Evolutionary conservation across 2,888 invertebrate genomes (phyloP).

Genomic region (Tenthredo mesomela): DNA sequence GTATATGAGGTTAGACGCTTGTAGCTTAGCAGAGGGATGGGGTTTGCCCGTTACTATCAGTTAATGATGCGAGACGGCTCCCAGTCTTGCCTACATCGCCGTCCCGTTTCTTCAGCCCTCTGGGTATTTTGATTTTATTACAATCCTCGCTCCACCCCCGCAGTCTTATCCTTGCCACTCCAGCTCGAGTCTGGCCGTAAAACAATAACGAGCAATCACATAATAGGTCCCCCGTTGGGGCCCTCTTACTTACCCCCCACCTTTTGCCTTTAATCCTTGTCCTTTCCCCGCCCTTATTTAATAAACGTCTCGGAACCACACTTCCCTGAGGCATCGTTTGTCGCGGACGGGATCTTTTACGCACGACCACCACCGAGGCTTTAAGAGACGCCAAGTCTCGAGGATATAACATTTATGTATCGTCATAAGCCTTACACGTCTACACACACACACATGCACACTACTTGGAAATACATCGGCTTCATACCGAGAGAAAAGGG

Average conservation of each 20-base stretch:
- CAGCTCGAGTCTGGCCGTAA: constrained; percentile 54
- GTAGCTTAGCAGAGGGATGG: not conserved
- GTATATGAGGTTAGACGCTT: not conserved
- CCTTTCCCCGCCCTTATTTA: constrained; percentile 54
- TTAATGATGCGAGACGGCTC: constrained; percentile 47
- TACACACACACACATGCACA: not conserved
- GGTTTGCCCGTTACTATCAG: constrained; percentile 38
- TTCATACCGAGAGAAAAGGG: not conserved
- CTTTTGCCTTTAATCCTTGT: constrained; percentile 56
- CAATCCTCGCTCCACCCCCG: constrained; percentile 39
- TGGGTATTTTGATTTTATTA: constrained; percentile 55
- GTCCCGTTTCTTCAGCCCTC: constrained; percentile 21
- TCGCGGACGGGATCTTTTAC: constrained; percentile 49
- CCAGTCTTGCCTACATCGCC: constrained; percentile 30
- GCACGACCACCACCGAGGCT: not conserved
- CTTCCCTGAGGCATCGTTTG: constrained; percentile 53
- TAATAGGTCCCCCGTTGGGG: constrained; percentile 60
- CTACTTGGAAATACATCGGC: not conserved
- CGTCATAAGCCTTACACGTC: not conserved
- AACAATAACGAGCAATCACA: constrained; percentile 68
- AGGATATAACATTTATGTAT: constrained; percentile 1
- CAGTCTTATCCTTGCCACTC: constrained; percentile 45
- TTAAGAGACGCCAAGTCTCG: constrained; percentile 6
- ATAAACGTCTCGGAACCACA: constrained; percentile 55
- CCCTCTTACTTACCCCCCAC: constrained; percentile 55